Evolutionary conservation across 30 jellyfish, hydroid and myxozoan species (phyloP), one percentile per base, ranked within the genome.

Genomic region (Turritopsis rubra): DNA sequence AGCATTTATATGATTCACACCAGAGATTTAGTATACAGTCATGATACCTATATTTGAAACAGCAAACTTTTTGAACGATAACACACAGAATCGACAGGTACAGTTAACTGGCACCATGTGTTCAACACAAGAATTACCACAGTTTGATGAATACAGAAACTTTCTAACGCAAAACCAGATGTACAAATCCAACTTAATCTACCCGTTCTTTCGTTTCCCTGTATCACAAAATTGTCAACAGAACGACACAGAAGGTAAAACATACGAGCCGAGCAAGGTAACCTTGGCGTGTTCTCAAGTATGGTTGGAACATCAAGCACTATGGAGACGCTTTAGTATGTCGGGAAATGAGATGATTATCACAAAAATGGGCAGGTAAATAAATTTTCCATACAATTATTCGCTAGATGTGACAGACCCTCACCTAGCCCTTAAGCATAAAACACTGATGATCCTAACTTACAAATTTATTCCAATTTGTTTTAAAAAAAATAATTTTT

Each of bases 341-440:
- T 82, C 52, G 7, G 88, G 88, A 9, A 82, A 82, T 54, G 88
- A 82, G 29, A 82, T 82, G 88, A 82, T 82, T 25, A 27, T 82
- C 68, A 82, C 88, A 7, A 82, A 82, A 25, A 54, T 71, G 72
- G 88, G 88, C 65, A 72, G 88, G 88, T 82, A 82, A n/a, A 77
- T 24, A 25, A 16, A 0, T 26, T 41, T 54, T 0, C 25, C 19
- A 29, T 65, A 16, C 60, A 41, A 41, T 41, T 41, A 13, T 41
- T 13, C 13, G 13, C 9, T 41, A 41, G 9, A 3, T 41, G 60
- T 41, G 13, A 41, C 60, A 41, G 5, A 41, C 13, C 13, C 13
- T 41, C 60, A 41, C 13, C 13, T 41, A 3, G 13, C n/a, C n/a
- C n/a, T n/a, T n/a, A n/a, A n/a, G n/a, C n/a, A n/a, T n/a, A n/a